Base-by-base conservation (phyloP, 2,113 vertebrate species). In the Gopherus flavomarginatus region DNA sequence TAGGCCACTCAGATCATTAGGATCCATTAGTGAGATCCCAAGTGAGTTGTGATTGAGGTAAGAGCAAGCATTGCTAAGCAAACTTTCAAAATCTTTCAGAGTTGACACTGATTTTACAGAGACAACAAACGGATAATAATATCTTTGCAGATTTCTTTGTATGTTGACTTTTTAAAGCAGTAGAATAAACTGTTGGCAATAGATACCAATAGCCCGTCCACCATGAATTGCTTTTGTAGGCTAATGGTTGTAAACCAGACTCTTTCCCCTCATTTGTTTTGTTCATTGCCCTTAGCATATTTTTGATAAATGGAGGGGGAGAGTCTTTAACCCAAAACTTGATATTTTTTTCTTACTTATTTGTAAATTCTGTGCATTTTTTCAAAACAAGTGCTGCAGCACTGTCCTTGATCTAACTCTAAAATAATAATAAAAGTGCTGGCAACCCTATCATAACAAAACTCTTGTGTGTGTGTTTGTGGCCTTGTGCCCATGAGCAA, bases 21-120 rank as follows among this genome's bases (percentile, higher is more conserved):
- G 78, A 21, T 13, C 6, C 53, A 0, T 5, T 65, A 12, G 21
- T 80, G 13, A 65, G 35, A 3, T 14, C 2, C 0, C 2, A 10
- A 21, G 69, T 87, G 35, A 2, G 42, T 65, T 89, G 47, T 29
- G 19, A 4, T 47, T 35, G 19, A 3, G 21, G 8, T 42, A 38
- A 75, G 21, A 85, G 1, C 22, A 42, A 65, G 16, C 14, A 19
- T 57, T 85, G 21, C 38, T 65, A 80, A 83, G 80, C 47, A 77
- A 26, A 19, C 24, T 56, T 52, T 57, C 56, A 89, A 92, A 6
- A 44, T 89, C 38, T 17, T 29, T 42, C n/a, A 42, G 17, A 69
- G 59, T 8, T 49, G 38, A 3, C 72, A 21, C 12, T 62, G 42
- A 13, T 35, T 78, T 62, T 85, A n/a, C 47, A 72, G 52, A 80